A percentile compares a stretch with the other conserved stretches of the same genome.
Conservation (phyloP, 1,140 invertebrate genomes). For the Helicoverpa armigera region DNA sequence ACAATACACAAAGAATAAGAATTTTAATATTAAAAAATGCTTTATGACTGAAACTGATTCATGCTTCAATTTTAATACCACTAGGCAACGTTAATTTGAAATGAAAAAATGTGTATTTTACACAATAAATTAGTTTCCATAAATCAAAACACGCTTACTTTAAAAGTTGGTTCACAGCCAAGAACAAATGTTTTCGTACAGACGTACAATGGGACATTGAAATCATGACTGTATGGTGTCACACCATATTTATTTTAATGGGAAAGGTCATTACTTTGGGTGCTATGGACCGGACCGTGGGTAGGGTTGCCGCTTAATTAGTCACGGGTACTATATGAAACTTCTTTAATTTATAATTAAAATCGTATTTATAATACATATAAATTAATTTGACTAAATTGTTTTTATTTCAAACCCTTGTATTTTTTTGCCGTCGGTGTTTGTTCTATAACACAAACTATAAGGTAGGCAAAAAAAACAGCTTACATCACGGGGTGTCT, state of each 20-base stretch:
- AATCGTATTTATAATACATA: too few relatives aligned
- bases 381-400: too few relatives aligned
- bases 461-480: background rate
- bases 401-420: too few relatives aligned
- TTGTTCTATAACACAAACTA: background rate
- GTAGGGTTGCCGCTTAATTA: constrained; percentile 30
- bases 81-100: constrained; percentile 18
- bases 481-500: background rate
- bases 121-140: constrained; percentile 33
- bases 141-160: constrained; percentile 37
- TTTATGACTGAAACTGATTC: background rate
- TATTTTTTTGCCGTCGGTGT: too few relatives aligned
- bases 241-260: constrained; percentile 49
- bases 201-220: constrained; percentile 39
- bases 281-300: background rate
- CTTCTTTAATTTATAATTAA: too few relatives aligned
- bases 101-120: constrained; percentile 20
- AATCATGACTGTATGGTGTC: constrained; percentile 45
- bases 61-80: constrained; percentile 21
- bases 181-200: constrained; percentile 40
- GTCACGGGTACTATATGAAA: background rate
- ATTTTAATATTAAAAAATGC: background rate
- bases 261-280: constrained; percentile 38
- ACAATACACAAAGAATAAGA: too few relatives aligned
- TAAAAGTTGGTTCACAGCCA: constrained; percentile 40